Conservation (phyloP, 2,113 vertebrate genomes). For the Aythya baeri region DNA sequence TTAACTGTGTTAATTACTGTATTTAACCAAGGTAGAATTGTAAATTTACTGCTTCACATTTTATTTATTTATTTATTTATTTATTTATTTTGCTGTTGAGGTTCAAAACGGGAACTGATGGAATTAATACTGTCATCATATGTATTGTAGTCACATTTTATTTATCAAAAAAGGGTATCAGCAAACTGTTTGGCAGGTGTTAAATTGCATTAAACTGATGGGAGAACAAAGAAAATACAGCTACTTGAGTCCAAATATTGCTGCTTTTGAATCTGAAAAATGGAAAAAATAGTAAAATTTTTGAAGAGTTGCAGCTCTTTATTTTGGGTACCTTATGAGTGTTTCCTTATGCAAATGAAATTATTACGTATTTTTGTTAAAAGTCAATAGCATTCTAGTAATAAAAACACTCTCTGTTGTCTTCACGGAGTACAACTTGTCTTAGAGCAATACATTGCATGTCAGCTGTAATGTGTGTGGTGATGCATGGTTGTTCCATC, state of each 20-base stretch:
- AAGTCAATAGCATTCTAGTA: neutral
- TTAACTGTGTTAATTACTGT: neutral
- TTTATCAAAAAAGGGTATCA: accelerated
- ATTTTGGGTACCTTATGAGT: neutral
- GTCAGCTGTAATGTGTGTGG: neutral
- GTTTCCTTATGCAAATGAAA: neutral
- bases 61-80: too few species aligned
- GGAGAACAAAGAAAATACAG: neutral
- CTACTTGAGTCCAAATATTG: neutral
- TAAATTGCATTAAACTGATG: neutral
- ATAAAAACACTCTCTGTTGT: neutral
- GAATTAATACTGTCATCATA: neutral
- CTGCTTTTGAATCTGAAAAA: neutral
- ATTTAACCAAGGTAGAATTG: neutral
- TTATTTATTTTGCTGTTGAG: neutral
- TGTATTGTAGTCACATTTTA: neutral
- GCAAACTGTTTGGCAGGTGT: neutral
- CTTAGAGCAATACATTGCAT: neutral
- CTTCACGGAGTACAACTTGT: neutral
- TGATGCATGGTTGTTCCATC: neutral
- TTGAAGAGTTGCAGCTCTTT: neutral
- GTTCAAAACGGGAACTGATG: neutral
- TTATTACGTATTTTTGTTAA: neutral
- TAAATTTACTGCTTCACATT: neutral
- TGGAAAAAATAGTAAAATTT: neutral